Base-by-base conservation (phyloP, 2,797 vertebrate species). In the Eptatretus atami region DNA sequence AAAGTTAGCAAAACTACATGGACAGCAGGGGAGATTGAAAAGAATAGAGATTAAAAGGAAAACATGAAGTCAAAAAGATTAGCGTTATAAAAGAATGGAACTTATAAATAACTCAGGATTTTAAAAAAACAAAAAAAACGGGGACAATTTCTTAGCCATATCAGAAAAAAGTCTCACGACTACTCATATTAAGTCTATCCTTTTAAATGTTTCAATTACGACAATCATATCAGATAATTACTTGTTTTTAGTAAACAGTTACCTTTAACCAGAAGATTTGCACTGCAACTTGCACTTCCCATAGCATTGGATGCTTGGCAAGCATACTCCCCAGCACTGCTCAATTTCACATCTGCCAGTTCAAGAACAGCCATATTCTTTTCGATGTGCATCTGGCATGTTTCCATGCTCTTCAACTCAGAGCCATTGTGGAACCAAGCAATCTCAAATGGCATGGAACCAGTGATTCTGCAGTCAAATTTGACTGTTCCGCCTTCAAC, bases 281-380 rank as follows among this genome's bases (percentile, higher is more conserved):
- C 86, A 64, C 75, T 83, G 72, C 84, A 95, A 65, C 80, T 74
- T 54, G 76, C 76, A 68, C 72, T 80, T 53, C 90, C 92, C 14
- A 93, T 84, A 71, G 93, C 84, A 0, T 96, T 99, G 72, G 78
- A 81, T 65, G 85, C 78, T 66, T 75, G 79, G 68, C 86, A 95
- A 65, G 84, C 80, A 75, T 96, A 98, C 69, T 77, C 74, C 10
- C 86, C 90, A 64, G 71, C 73, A 63, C 95, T 88, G 57, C n/a
- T n/a, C 57, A 61, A 61, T 25, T 61, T n/a, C n/a, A 61, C 57
- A 12, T 61, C 25, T 9, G 2, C 12, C n/a, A 61, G 57, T 12
- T 61, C 57, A n/a, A 61, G 57, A n/a, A 61, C 57, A n/a, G 25
- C 25, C n/a, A 61, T 25, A 61, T 61, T 61, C 25, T 61, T 25